Conservation (phyloP, 2,113 vertebrate genomes). For the Pachycephala philippinensis region DNA sequence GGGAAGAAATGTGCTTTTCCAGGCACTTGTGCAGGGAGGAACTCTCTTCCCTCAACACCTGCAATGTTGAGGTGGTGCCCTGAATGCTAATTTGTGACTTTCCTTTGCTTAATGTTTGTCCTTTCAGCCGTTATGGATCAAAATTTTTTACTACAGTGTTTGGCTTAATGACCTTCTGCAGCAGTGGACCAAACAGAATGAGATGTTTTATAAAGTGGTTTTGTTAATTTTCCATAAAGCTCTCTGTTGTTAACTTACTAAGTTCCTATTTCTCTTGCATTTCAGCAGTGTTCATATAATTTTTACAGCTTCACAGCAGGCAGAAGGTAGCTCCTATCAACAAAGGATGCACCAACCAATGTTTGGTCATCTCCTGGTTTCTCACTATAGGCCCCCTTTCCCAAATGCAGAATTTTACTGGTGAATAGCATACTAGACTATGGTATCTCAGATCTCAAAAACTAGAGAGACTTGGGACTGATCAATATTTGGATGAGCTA, state of each 20-base stretch:
- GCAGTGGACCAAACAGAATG: neutral
- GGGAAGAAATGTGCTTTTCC: neutral
- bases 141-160: neutral
- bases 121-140: neutral
- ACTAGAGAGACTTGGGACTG: neutral
- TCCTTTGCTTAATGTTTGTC: neutral
- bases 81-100: conserved; percentile 12
- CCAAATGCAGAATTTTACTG: neutral
- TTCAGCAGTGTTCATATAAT: neutral
- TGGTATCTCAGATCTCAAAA: neutral
- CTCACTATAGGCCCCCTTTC: neutral
- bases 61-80: neutral
- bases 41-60: neutral
- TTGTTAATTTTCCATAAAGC: neutral
- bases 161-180: conserved; percentile 3
- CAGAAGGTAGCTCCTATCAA: neutral
- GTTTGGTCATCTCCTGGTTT: neutral
- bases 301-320: neutral
- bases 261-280: neutral
- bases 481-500: conserved; percentile 49
- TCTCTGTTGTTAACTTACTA: neutral
- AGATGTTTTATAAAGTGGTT: neutral
- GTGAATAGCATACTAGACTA: neutral
- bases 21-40: neutral
- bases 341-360: neutral